Base-by-base conservation (phyloP, 2,888 invertebrate genomes). In the Antheraea assamensis region DNA sequence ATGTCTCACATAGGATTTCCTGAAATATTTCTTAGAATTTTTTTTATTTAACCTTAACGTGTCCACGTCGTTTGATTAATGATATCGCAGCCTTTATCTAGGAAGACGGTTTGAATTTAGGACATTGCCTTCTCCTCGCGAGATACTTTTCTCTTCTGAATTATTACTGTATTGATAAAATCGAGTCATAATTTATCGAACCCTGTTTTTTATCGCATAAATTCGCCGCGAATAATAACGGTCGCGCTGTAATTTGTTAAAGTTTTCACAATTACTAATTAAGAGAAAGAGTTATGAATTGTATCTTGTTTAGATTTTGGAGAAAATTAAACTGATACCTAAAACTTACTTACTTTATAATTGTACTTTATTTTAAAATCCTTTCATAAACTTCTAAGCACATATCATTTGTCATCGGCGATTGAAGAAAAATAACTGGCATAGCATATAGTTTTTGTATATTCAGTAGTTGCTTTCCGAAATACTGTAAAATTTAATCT, bases 41-140 rank as follows among this genome's bases (percentile, higher is more conserved):
- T 68, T 35, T 17, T 68, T 35, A 35, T 35, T 68, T 31, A 19
- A 24, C 58, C 55, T 27, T n/a, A 55, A 47, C 73, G 10, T 35
- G 47, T 27, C 2, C 58, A 71, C 27, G 71, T 52, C 61, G 47
- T 87, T 89, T 92, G 94, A 95, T 94, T 93, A 94, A 93, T 93
- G 92, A 91, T 95, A 93, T 94, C 94, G 91, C 82, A 82, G 78
- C 82, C 79, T 87, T 88, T 91, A 93, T 94, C 93, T 86, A 80
- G 85, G 83, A 85, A 85, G 84, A 76, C 78, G 84, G 87, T 88
- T 81, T 85, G 86, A 88, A 89, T 58, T 58, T 92, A 91, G 90
- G 87, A 86, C 90, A 66, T 66, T 66, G 19, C 66, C 30, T 66
- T 8, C 66, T 66, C 58, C 58, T n/a, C n/a, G n/a, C 58, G n/a